Evolutionary conservation across 2,113 vertebrate species (phyloP).

Genomic region (Centropus bengalensis): DNA sequence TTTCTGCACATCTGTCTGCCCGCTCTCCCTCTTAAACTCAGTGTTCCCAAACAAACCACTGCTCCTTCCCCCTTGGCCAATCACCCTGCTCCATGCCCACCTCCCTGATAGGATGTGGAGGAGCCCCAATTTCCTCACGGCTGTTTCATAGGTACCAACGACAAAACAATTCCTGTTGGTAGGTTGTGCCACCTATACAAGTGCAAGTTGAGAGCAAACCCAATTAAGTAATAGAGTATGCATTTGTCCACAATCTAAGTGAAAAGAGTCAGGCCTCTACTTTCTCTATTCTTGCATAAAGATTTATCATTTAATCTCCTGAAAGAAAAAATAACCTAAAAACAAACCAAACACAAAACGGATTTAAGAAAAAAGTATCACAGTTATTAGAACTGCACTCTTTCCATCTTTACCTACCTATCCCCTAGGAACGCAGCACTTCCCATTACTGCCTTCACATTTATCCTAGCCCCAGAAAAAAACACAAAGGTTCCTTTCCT

Average conservation of each 20-base stretch:
- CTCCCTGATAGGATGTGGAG: accelerated
- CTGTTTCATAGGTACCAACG: neutral
- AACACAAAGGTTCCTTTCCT: neutral
- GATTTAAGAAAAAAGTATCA: neutral
- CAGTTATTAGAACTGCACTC: neutral
- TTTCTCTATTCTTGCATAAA: neutral
- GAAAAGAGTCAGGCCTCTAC: neutral
- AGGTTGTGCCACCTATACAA: neutral
- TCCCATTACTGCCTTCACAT: neutral
- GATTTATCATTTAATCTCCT: neutral
- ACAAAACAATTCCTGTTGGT: neutral
- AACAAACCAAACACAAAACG: neutral
- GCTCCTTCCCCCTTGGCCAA: neutral
- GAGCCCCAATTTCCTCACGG: neutral
- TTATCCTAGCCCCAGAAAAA: neutral
- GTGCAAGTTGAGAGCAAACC: neutral
- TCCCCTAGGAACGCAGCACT: neutral
- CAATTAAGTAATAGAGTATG: neutral
- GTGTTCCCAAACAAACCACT: neutral
- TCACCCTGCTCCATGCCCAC: accelerated
- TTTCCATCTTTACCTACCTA: neutral
- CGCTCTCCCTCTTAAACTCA: neutral
- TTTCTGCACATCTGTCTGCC: neutral
- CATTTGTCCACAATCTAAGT: neutral
- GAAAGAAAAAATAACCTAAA: neutral